Evolutionary conservation across 2,888 invertebrate species (phyloP), one percentile per base, ranked within the genome.

Genomic region (Oligia strigilis): DNA sequence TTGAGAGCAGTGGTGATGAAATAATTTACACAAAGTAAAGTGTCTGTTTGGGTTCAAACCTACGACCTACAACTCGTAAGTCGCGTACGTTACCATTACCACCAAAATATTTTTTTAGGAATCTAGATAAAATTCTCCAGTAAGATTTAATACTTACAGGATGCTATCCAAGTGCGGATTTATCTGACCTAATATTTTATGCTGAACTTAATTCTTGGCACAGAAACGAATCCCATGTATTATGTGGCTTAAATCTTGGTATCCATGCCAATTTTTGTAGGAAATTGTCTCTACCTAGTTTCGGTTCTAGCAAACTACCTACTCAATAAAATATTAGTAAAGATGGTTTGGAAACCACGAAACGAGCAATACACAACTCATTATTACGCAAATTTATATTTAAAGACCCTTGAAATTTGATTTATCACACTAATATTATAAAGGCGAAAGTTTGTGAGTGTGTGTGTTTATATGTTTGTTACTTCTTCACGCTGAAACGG

Each of bases 171-270:
- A 67, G 67, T 75, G 52, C 6, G 11, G 23, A 9, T 43, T 52
- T 9, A 14, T 60, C 14, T 62, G 77, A 76, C 49, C 64, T 17
- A 77, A 70, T 83, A 70, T 60, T 65, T 64, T 43, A 52, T 11
- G n/a, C 2, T 14, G n/a, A 74, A 46, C 60, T 75, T 75, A 55
- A 29, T 75, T 80, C 55, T 80, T 80, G 82, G 67, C 80, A 76
- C 60, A 11, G 46, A 55, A 75, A 75, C n/a, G 5, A 52, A 82
- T 4, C 4, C 46, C n/a, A 82, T 23, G 36, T 43, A 81, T 75
- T 55, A n/a, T 40, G 13, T 17, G 23, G 23, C 29, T 23, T 82
- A 69, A 0, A 58, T 64, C 40, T 49, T 29, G 9, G 78, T 62
- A 3, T 23, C 11, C 19, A 62, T 72, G 83, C 71, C 81, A 81